A percentile compares a stretch with the other conserved stretches of the same genome.
Conservation (phyloP, 2,113 vertebrate species). For the Charina bottae region DNA sequence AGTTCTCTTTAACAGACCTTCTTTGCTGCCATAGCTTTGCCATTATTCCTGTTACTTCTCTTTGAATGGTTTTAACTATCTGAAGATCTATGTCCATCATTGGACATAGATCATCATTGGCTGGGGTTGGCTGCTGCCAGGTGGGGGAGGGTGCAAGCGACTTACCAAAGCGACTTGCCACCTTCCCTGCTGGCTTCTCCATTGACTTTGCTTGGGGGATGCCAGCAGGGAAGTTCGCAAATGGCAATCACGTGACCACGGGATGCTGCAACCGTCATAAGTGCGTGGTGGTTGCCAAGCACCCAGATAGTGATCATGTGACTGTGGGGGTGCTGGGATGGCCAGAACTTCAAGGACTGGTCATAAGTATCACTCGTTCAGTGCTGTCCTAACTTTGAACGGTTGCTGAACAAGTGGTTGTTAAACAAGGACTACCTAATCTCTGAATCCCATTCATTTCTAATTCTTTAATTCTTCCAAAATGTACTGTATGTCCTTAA, state of each 20-base stretch:
- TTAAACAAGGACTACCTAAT: background rate
- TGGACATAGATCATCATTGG: no score
- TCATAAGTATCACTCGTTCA: background rate
- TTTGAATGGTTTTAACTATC: background rate
- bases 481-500: background rate
- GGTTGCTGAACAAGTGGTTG: background rate
- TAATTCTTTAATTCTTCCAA: background rate
- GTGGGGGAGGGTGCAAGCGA: background rate
- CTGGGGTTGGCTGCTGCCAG: background rate
- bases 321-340: background rate
- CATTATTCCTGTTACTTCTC: background rate
- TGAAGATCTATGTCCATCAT: background rate
- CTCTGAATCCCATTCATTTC: background rate
- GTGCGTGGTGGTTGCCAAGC: no score
- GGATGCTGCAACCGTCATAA: no score
- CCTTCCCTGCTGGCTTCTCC: background rate
- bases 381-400: background rate
- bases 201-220: background rate
- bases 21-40: background rate
- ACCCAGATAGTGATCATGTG: background rate
- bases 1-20: background rate
- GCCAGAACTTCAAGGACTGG: background rate
- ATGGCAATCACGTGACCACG: background rate
- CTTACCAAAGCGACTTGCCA: background rate
- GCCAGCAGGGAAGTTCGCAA: background rate